Percentiles rank a stretch among this genome's conserved stretches.
phyloP scores from a whole-genome alignment of 2,888 invertebrate genomes.

The Spodoptera exigua region DNA sequence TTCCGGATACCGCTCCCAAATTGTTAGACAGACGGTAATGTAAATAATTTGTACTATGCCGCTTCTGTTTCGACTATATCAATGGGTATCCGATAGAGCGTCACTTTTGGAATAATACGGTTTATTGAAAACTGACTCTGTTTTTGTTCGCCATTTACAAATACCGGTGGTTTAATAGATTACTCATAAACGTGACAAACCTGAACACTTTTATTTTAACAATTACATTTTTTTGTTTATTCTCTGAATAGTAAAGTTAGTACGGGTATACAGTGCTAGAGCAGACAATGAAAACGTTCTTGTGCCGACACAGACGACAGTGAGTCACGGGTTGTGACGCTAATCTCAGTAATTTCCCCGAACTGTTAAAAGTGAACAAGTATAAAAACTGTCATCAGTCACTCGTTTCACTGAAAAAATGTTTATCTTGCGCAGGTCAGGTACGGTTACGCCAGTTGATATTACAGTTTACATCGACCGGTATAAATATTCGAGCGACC shows the following conservation, averaged over 20 bases:
- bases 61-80: conserved; percentile 55
- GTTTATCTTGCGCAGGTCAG: conserved; percentile 63
- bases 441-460: conserved; percentile 28
- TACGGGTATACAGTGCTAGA: conserved; percentile 1
- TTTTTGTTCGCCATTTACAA: conserved; percentile 33
- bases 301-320: conserved; percentile 37
- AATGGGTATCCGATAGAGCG: conserved; percentile 39
- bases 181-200: conserved; percentile 37
- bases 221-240: conserved; percentile 36
- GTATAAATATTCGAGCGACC: conserved; percentile 13
- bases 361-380: conserved; percentile 50
- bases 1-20: conserved; percentile 73
- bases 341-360: conserved; percentile 52
- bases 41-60: conserved; percentile 71
- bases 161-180: conserved; percentile 28
- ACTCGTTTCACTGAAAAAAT: conserved; percentile 45
- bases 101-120: conserved; percentile 44
- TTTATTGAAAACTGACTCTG: conserved; percentile 37
- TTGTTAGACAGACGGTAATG: conserved; percentile 72
- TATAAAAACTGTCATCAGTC: conserved; percentile 53
- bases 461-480: conserved; percentile 30
- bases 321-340: conserved; percentile 59
- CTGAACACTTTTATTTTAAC: conserved; percentile 21
- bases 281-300: conserved; percentile 30
- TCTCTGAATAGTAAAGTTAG: conserved; percentile 10